These are phyloP conservation scores for Characodon lateralis DNA, from an alignment of 2,797 vertebrate species.

Conservation along the genomic window DNA sequence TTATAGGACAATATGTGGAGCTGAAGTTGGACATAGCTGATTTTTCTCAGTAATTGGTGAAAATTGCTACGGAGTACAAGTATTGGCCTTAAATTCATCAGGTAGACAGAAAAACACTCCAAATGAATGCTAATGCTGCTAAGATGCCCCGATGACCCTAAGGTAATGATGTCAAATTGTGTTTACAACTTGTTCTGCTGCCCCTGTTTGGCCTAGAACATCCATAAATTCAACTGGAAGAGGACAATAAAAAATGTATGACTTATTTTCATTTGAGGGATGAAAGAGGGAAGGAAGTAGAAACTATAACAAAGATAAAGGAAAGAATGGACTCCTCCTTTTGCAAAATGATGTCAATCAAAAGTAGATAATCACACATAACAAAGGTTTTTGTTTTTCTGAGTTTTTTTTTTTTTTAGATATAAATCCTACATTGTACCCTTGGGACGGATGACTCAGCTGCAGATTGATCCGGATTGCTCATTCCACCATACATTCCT, in stretches of 20 bases:
- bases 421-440: conserved; percentile 6
- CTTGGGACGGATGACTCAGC: not conserved
- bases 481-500: not conserved
- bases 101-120: conserved; percentile 9
- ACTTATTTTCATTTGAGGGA: not conserved
- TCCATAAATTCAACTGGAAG: conserved; percentile 19
- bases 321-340: not conserved
- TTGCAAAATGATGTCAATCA: not conserved
- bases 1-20: conserved; percentile 2
- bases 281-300: not conserved
- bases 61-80: conserved; percentile 12
- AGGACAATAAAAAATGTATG: conserved; percentile 5
- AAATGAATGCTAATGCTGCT: conserved; percentile 20
- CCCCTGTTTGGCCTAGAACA: conserved; percentile 12
- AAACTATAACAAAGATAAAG: conserved; percentile 7
- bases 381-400: conserved; percentile 9
- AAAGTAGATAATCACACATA: conserved; percentile 10
- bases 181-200: conserved; percentile 29
- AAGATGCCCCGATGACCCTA: conserved; percentile 21
- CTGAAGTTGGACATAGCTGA: not conserved
- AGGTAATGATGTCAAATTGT: conserved; percentile 30
- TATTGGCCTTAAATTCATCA: conserved; percentile 24
- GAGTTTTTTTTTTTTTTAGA: conserved; percentile 3
- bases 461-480: not conserved
- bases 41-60: conserved; percentile 12